Percentiles rank a stretch among this genome's conserved stretches.
Evolutionary conservation across 2,797 vertebrate genomes (phyloP).

Genomic region (Thripadectes ignobilis): DNA sequence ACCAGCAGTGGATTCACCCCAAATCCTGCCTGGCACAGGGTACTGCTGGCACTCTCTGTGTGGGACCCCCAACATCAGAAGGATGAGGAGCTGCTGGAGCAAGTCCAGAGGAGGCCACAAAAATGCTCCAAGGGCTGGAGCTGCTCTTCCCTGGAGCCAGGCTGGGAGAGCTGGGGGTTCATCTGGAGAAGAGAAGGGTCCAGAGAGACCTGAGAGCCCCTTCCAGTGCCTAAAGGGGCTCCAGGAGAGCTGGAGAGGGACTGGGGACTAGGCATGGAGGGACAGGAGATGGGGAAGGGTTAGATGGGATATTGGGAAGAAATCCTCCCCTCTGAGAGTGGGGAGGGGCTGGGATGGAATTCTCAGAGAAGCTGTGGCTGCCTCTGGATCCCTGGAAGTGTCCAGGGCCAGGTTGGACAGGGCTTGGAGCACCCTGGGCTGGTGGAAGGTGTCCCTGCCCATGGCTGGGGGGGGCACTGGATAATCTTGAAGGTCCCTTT

Average conservation of each 20-base stretch:
- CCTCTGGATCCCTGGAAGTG: neutral
- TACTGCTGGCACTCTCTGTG: too few relatives aligned
- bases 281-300: neutral
- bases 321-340: neutral
- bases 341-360: neutral
- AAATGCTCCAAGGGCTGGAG: too few relatives aligned
- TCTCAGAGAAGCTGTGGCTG: neutral
- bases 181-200: too few relatives aligned
- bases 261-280: neutral
- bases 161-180: too few relatives aligned
- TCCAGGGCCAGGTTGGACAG: neutral
- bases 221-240: neutral
- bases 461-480: neutral
- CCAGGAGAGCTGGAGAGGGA: neutral
- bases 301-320: neutral
- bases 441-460: neutral
- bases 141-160: too few relatives aligned
- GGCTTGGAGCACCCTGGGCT: neutral
- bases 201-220: too few relatives aligned
- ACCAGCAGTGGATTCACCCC: neutral
- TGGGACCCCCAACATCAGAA: too few relatives aligned
- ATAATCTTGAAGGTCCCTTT: too few relatives aligned
- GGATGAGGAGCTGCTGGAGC: too few relatives aligned
- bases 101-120: too few relatives aligned
- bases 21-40: too few relatives aligned